Evolutionary conservation across 2,888 invertebrate genomes (phyloP).

Genomic region (Oxytorus armatus): DNA sequence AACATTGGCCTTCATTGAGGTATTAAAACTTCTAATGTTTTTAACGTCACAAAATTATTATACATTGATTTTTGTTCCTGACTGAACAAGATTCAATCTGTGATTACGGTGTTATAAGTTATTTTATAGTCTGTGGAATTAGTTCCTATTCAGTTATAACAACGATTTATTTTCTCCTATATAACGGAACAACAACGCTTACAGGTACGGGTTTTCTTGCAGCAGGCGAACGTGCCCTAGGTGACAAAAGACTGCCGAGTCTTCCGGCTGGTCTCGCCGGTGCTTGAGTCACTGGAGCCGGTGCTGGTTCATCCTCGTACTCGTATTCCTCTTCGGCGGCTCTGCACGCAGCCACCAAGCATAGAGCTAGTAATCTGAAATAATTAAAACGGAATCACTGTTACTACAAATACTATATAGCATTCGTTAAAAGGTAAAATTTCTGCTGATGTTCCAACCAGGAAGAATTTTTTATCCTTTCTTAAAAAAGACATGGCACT

Average conservation of each 20-base stretch:
- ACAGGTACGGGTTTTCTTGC: conserved; percentile 74
- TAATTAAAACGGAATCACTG: conserved; percentile 22
- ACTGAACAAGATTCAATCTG: no score
- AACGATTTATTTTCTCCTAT: no score
- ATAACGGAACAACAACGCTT: conserved; percentile 55
- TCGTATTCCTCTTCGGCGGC: conserved; percentile 80
- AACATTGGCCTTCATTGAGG: no score
- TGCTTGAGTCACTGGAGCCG: conserved; percentile 75
- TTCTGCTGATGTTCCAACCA: no score
- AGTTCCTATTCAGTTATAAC: no score
- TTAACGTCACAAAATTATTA: no score
- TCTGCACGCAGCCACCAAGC: conserved; percentile 74
- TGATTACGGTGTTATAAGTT: no score
- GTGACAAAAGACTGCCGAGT: conserved; percentile 75
- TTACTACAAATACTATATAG: neutral
- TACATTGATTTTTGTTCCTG: no score
- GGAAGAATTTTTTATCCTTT: no score
- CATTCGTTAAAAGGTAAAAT: neutral
- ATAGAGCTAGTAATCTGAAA: conserved; percentile 75
- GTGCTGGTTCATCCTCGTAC: conserved; percentile 77
- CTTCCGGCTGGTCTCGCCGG: conserved; percentile 75
- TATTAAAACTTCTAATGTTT: no score
- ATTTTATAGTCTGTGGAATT: no score
- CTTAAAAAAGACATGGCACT: no score
- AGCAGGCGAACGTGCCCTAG: conserved; percentile 74